A percentile compares a stretch with the other conserved stretches of the same genome.
phyloP scores from a whole-genome alignment of 2,888 invertebrate genomes.

The Cyclophora albipunctata region DNA sequence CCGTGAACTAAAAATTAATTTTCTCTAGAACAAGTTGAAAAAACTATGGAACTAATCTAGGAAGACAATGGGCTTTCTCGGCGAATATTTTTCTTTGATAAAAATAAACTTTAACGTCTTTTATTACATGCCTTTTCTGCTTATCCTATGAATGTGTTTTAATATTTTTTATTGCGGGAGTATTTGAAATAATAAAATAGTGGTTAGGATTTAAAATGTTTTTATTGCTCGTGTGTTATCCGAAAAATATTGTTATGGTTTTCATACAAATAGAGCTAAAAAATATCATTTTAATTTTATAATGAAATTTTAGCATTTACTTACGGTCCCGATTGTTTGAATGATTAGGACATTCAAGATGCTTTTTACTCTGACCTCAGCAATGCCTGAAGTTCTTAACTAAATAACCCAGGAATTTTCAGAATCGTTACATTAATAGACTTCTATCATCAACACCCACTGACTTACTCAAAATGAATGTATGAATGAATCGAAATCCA shows the following conservation, averaged over 20 bases:
- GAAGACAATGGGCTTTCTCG: slow-evolving; percentile 35
- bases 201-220: neutral
- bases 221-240: neutral
- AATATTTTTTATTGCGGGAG: neutral
- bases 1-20: slow-evolving; percentile 43
- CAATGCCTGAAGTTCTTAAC: no score
- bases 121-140: neutral
- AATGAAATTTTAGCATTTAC: no score
- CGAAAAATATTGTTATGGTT: slow-evolving; percentile 1
- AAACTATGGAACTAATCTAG: slow-evolving; percentile 55
- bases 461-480: no score
- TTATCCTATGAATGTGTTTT: neutral
- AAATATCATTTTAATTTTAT: neutral
- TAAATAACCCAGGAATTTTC: no score
- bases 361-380: no score
- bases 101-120: slow-evolving; percentile 13
- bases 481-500: no score
- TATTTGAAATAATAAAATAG: neutral
- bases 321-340: no score
- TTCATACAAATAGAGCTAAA: no score
- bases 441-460: no score
- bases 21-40: slow-evolving; percentile 45
- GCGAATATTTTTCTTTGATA: slow-evolving; percentile 24
- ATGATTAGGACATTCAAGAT: no score
- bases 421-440: no score